phyloP scores from a whole-genome alignment of 2,113 vertebrate genomes.

The Notiomystis cincta region DNA sequence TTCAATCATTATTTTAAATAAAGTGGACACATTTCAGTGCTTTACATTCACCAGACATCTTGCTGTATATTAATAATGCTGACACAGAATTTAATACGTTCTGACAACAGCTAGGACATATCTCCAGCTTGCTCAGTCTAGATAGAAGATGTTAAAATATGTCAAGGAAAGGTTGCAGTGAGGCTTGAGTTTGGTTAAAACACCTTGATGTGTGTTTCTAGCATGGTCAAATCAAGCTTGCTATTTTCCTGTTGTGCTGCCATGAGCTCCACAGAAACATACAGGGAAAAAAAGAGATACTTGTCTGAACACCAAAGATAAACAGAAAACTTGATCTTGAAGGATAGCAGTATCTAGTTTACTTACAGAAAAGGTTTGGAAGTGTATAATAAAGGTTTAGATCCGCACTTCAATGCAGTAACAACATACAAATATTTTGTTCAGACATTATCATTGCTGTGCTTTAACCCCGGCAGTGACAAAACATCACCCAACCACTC shows the following conservation, averaged over 20 bases:
- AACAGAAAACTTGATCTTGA: not conserved
- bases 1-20: not conserved
- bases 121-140: not conserved
- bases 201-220: not conserved
- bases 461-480: not conserved
- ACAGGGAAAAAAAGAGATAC: not conserved
- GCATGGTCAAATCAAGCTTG: not conserved
- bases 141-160: not conserved
- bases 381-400: not conserved
- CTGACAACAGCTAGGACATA: not conserved
- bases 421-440: not conserved
- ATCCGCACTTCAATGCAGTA: not conserved
- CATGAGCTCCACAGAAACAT: not conserved
- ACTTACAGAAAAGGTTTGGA: not conserved
- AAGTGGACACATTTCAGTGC: not conserved
- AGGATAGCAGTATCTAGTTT: not conserved
- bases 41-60: not conserved
- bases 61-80: not conserved
- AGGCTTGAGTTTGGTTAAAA: not conserved
- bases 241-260: not conserved
- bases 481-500: not conserved
- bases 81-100: not conserved
- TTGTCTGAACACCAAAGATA: not conserved
- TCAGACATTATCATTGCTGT: not conserved
- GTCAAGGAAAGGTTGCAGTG: not conserved